phyloP scores from a whole-genome alignment of 2,797 vertebrate genomes.

The Pachyuromys duprasi region DNA sequence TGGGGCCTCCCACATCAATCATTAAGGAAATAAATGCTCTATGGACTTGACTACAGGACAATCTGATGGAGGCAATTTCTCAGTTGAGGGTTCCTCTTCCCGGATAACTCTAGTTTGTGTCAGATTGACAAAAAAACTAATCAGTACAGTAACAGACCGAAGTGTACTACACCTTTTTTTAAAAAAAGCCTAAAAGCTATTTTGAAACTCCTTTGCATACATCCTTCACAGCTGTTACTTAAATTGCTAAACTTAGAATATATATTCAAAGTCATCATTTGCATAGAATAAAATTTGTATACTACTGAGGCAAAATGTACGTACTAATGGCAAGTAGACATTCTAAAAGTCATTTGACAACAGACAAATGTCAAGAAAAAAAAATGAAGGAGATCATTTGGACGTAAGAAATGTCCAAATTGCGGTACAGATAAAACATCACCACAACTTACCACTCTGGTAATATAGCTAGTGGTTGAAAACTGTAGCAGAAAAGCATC shows the following conservation, averaged over 20 bases:
- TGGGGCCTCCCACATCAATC: neutral
- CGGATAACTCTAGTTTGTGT: neutral
- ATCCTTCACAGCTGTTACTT: neutral
- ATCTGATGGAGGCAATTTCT: neutral
- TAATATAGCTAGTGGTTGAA: neutral
- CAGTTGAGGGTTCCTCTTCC: neutral
- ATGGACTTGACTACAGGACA: neutral
- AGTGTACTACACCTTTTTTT: neutral
- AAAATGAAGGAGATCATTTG: neutral
- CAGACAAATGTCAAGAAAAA: neutral
- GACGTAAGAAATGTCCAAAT: neutral
- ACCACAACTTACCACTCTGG: neutral
- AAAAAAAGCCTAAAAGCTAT: neutral
- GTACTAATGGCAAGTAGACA: neutral
- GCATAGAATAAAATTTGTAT: neutral
- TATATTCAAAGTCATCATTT: conserved; percentile 28
- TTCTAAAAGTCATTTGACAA: conserved; percentile 25
- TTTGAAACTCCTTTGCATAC: conserved; percentile 10
- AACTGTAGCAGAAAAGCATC: neutral
- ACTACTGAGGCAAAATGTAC: neutral
- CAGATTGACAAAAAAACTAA: no score
- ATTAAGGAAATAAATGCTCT: neutral
- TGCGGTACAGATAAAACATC: neutral
- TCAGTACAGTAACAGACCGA: neutral
- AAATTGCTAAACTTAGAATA: conserved; percentile 37